phyloP scores from a whole-genome alignment of 1,140 invertebrate species.

The Drosophila kurseongensis region DNA sequence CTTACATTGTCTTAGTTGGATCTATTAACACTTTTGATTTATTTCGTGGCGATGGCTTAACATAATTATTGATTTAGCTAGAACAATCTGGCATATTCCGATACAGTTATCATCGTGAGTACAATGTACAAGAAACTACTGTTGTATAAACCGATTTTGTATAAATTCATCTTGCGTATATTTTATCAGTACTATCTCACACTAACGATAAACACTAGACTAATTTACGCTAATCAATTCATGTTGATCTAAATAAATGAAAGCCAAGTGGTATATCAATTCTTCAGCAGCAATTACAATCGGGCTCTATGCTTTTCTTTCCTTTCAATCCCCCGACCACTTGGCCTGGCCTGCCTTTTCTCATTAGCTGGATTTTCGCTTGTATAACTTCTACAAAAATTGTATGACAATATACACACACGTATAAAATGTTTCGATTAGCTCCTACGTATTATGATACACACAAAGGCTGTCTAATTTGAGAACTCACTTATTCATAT shows the following conservation, averaged over 20 bases:
- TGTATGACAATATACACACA: slow-evolving; percentile 74
- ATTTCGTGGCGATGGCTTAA: slow-evolving; percentile 42
- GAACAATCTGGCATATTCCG: slow-evolving; percentile 30
- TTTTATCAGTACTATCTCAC: slow-evolving; percentile 79
- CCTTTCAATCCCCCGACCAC: neutral
- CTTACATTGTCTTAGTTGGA: neutral
- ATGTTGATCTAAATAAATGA: slow-evolving; percentile 41
- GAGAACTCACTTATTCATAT: slow-evolving; percentile 30
- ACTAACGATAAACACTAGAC: slow-evolving; percentile 67
- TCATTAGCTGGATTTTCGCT: slow-evolving; percentile 15
- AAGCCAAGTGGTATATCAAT: slow-evolving; percentile 38
- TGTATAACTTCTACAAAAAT: slow-evolving; percentile 74
- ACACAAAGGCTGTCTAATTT: slow-evolving; percentile 30
- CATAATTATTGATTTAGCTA: slow-evolving; percentile 54
- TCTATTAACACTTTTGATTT: slow-evolving; percentile 42
- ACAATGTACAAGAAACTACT: slow-evolving; percentile 23
- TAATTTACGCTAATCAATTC: slow-evolving; percentile 58
- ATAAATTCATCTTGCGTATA: slow-evolving; percentile 78
- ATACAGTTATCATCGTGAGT: slow-evolving; percentile 17
- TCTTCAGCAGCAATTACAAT: slow-evolving; percentile 1
- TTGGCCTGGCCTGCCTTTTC: slow-evolving; percentile 4
- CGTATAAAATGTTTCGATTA: slow-evolving; percentile 67
- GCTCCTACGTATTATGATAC: slow-evolving; percentile 38
- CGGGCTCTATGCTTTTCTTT: neutral
- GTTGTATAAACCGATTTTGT: slow-evolving; percentile 74